Base-by-base conservation (phyloP, 2,113 vertebrate species). In the Sorex araneus region DNA sequence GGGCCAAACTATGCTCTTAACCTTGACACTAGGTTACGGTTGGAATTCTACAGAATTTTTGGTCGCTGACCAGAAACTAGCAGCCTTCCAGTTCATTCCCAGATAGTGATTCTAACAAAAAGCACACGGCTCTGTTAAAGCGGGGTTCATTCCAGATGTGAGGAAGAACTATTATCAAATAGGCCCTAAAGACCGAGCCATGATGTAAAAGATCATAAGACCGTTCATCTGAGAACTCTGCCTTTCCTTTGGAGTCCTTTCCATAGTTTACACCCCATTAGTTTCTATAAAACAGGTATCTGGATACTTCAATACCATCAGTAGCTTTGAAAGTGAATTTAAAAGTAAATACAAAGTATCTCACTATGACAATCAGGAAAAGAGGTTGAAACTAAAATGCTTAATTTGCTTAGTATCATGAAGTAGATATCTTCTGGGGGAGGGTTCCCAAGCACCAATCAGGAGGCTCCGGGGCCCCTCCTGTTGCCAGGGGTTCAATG, bases 41-140 rank as follows among this genome's bases (percentile, higher is more conserved):
- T 83, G 40, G 21, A 71, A 86, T 93, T 78, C 32, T 63, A 89
- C 60, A 70, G 43, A 74, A 74, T 70, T 84, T 77, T 78, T 75
- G 88, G 2, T 34, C 69, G 54, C 77, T 76, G 78, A 75, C 21
- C 32, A 67, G 74, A 77, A 63, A 63, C 8, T 47, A 34, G 76
- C 30, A 85, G 28, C 19, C 32, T 75, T 93, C 83, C 30, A 83
- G 50, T 12, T n/a, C 15, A 47, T 19, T 11, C 12, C n/a, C 28
- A 36, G 47, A 79, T 28, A 50, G n/a, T 40, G 12, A 79, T 60
- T 60, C 83, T 87, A 50, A n/a, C 43, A 8, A 30, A 36, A 89
- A 28, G 43, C 23, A 10, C 27, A 13, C 21, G 15, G 18, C 8
- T n/a, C 70, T 36, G n/a, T 12, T 69, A 21, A 83, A 8, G 30